A percentile compares a stretch with the other conserved stretches of the same genome.
phyloP scores from a whole-genome alignment of 2,797 vertebrate species.

The Trachurus trachurus region DNA sequence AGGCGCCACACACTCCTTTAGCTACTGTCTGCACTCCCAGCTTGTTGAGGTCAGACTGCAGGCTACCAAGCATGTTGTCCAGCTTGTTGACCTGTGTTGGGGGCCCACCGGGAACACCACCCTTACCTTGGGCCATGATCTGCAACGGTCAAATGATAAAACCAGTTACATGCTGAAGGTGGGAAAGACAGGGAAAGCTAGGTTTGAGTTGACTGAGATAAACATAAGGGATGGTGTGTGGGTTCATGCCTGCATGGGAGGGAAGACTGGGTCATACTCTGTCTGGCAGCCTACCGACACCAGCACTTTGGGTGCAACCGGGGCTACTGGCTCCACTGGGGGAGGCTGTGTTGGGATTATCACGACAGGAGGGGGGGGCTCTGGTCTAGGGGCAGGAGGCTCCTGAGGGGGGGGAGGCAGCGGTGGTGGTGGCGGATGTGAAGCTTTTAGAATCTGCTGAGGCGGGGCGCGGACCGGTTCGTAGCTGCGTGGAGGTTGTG shows the following conservation, averaged over 20 bases:
- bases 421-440: slow-evolving; percentile 65
- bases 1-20: slow-evolving; percentile 96
- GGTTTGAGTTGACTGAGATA: background rate
- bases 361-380: slow-evolving; percentile 63
- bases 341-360: slow-evolving; percentile 59
- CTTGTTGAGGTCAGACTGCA: slow-evolving; percentile 95
- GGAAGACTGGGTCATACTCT: slow-evolving; percentile 87
- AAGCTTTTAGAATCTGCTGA: slow-evolving; percentile 64
- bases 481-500: slow-evolving; percentile 51
- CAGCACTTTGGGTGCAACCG: slow-evolving; percentile 75
- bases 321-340: slow-evolving; percentile 73
- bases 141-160: slow-evolving; percentile 56
- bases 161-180: slow-evolving; percentile 50
- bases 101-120: slow-evolving; percentile 40
- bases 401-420: slow-evolving; percentile 65
- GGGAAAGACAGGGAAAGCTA: background rate
- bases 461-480: slow-evolving; percentile 59
- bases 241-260: slow-evolving; percentile 88
- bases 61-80: slow-evolving; percentile 96
- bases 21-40: slow-evolving; percentile 94
- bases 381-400: slow-evolving; percentile 67
- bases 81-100: slow-evolving; percentile 94
- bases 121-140: slow-evolving; percentile 93
- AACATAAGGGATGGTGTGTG: no score
- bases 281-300: slow-evolving; percentile 94